Base-by-base conservation (phyloP, 2,888 invertebrate species). In the Eumerus sabulonum region DNA sequence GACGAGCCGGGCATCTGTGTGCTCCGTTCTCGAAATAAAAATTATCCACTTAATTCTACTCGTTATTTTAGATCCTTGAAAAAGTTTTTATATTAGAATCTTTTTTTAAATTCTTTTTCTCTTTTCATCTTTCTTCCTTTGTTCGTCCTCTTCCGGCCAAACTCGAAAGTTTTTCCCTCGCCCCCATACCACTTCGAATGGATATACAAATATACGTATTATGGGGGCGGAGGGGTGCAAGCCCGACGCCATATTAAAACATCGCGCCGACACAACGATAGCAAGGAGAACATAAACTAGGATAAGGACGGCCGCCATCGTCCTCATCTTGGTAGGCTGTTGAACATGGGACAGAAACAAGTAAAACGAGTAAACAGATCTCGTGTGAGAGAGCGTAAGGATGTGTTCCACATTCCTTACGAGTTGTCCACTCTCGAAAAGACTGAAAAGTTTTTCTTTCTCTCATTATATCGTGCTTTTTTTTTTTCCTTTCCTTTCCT, bases 11-110 rank as follows among this genome's bases (percentile, higher is more conserved):
- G 74, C 74, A 74, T 68, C 79, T 79, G 68, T 74, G 79, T 35
- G 64, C 71, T 79, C 27, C 38, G 64, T 68, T 79, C 77, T 81
- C 72, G 64, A 82, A 82, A 82, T 82, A 82, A 82, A 82, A 82
- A 82, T 82, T 82, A 82, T 82, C 82, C 82, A 82, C 82, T 82
- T 82, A 82, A 82, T 82, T 82, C 82, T 77, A 72, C 81, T 82
- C 82, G 82, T 82, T 82, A 82, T 82, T 82, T 82, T 77, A 82
- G 82, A 76, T 82, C 82, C 82, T 82, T 82, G 82, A 82, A 82
- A 82, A 81, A 79, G 74, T 74, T 79, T 79, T 79, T 79, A 73
- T 79, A 79, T 79, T 79, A 79, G 73, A 79, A 79, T 79, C 73
- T 66, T 67, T 36, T 57, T 72, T 56, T 74, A 17, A 19, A 11